Base-by-base conservation (phyloP, 2,888 invertebrate species). In the Julus scandinavius region DNA sequence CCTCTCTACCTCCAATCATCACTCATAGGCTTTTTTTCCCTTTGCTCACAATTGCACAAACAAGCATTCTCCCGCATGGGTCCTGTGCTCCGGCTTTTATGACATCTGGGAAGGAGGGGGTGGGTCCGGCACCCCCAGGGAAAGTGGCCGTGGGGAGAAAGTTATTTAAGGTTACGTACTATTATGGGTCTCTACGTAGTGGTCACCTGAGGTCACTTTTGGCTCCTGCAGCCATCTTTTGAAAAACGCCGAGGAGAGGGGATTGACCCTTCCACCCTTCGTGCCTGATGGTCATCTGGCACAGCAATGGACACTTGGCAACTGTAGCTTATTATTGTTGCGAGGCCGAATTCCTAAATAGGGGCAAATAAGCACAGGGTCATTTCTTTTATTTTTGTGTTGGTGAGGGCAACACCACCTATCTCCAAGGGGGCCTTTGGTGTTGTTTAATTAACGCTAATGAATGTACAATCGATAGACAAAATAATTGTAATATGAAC, bases 151-250 rank as follows among this genome's bases (percentile, higher is more conserved):
- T 15, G 72, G 49, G 85, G 85, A 49, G 41, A 85, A 85, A 85
- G 85, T 85, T 85, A 85, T 85, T 85, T 85, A 85, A 85, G 85
- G 85, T 85, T 85, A 85, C 85, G 85, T 85, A 85, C 85, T 85
- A 85, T 85, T 85, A 85, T 85, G 45, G 85, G 85, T n/a, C 85
- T 85, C 41, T 41, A 38, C 9, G 85, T 17, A 45, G 85, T 85
- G 85, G 85, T 85, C 85, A 85, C 85, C 41, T 85, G 85, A 85
- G 85, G 85, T 85, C 85, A 85, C 49, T 49, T 85, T 72, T 72
- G 85, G 85, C 85, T 85, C 72, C 72, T 72, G 72, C 72, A 72
- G 72, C 72, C 63, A 58, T 58, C 58, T 58, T 58, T 58, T 11
- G 54, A 3, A 17, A n/a, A 20, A 63, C 63, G 29, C 29, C 72